Percentiles rank a stretch among this genome's conserved stretches.
phyloP scores from a whole-genome alignment of 2,797 vertebrate species.

The Lacerta agilis region DNA sequence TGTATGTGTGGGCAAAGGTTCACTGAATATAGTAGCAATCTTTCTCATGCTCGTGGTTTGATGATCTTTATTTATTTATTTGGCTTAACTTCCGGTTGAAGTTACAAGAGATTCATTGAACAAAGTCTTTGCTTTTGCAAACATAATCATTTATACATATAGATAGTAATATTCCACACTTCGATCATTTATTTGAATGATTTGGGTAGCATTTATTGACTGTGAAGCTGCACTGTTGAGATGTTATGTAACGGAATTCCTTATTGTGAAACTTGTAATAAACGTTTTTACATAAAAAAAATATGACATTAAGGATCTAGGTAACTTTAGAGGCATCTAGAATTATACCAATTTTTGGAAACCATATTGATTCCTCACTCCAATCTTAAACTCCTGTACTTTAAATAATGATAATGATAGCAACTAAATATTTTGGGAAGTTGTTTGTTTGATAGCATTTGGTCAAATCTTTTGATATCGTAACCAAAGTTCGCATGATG shows the following conservation, averaged over 20 bases:
- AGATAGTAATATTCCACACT: not conserved
- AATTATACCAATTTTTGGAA: not conserved
- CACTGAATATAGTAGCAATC: conserved; percentile 59
- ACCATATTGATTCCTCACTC: not conserved
- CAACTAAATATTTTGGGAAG: too few species aligned
- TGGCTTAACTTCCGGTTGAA: conserved; percentile 44
- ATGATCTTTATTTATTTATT: conserved; percentile 47
- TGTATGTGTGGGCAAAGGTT: conserved; percentile 65
- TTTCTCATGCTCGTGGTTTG: conserved; percentile 46
- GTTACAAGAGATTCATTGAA: conserved; percentile 50
- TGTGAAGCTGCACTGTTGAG: conserved; percentile 7
- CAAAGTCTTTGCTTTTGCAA: conserved; percentile 27
- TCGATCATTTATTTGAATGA: not conserved
- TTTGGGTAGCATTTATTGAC: conserved; percentile 27
- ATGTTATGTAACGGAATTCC: not conserved
- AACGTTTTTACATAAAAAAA: conserved; percentile 20
- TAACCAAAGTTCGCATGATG: too few species aligned
- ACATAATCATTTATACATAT: conserved; percentile 33
- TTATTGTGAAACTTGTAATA: conserved; percentile 17
- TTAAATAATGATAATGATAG: not conserved
- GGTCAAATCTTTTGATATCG: too few species aligned
- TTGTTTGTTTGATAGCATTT: too few species aligned
- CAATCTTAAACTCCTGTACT: not conserved
- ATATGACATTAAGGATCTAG: not conserved
- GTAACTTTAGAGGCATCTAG: not conserved